These are phyloP conservation scores for Microcebus griseorufus DNA, from an alignment of 2,113 vertebrate genomes.

Conservation along the genomic window DNA sequence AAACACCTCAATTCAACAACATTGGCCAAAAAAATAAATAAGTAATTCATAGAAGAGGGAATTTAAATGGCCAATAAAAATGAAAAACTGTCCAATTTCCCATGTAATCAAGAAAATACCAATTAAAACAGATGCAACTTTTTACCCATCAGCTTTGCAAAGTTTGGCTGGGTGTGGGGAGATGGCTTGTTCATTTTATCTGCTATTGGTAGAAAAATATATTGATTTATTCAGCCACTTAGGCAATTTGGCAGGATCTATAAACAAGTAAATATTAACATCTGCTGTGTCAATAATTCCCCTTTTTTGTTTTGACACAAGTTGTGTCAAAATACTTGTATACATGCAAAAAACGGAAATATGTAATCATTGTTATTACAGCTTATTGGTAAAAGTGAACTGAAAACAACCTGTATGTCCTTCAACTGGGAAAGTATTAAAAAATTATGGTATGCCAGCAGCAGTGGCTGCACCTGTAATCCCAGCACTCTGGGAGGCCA, in stretches of 20 bases:
- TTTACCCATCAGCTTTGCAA: background rate
- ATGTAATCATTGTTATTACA: background rate
- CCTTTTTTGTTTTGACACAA: background rate
- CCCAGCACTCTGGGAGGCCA: too few species aligned
- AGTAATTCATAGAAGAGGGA: background rate
- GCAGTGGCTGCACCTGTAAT: too few species aligned
- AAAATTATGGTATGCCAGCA: background rate
- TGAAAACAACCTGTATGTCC: background rate
- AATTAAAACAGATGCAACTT: background rate
- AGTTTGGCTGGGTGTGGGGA: background rate
- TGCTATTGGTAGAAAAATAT: background rate
- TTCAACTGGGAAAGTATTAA: background rate
- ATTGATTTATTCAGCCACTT: background rate
- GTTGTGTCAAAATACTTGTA: background rate
- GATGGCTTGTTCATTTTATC: fast-evolving
- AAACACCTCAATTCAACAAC: background rate
- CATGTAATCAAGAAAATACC: background rate
- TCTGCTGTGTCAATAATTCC: background rate
- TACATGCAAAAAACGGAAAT: background rate
- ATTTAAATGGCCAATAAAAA: too few species aligned
- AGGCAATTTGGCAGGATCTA: background rate
- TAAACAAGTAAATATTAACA: background rate
- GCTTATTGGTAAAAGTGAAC: background rate
- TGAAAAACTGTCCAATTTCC: background rate
- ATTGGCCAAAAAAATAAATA: background rate